A percentile compares a stretch with the other conserved stretches of the same genome.
Evolutionary conservation across 2,113 vertebrate genomes (phyloP).

Genomic region (Nothobranchius kuhntae): DNA sequence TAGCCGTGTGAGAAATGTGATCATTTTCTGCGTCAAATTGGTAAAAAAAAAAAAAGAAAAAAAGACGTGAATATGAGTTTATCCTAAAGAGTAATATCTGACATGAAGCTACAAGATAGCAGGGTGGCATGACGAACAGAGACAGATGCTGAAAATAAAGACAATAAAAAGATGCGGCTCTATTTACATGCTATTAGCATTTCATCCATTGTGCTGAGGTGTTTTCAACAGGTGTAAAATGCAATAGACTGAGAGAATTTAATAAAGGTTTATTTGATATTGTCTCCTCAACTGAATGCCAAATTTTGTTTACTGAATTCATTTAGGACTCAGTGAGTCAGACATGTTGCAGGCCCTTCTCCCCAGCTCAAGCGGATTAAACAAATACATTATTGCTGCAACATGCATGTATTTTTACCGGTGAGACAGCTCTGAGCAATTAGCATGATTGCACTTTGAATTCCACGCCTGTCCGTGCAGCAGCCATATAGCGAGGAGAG

Average conservation of each 20-base stretch:
- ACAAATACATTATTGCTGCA: slow-evolving; percentile 6
- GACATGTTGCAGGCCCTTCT: neutral
- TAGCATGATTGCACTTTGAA: slow-evolving; percentile 37
- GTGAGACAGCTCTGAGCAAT: slow-evolving; percentile 28
- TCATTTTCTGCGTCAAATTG: slow-evolving; percentile 6
- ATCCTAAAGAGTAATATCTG: neutral
- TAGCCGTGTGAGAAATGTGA: neutral
- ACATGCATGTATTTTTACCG: neutral
- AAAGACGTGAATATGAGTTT: neutral
- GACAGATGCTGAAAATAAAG: slow-evolving; percentile 6
- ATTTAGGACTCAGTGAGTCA: slow-evolving; percentile 5
- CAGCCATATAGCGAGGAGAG: slow-evolving; percentile 24
- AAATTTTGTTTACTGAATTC: slow-evolving; percentile 19
- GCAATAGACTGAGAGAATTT: slow-evolving; percentile 4
- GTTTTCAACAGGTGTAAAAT: slow-evolving; percentile 14
- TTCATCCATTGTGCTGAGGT: slow-evolving; percentile 17
- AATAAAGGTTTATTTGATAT: slow-evolving; percentile 13
- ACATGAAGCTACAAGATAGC: slow-evolving; percentile 1
- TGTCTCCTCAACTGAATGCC: slow-evolving; percentile 8
- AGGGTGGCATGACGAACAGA: slow-evolving; percentile 4
- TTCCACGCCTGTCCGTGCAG: slow-evolving; percentile 23
- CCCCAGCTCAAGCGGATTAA: neutral
- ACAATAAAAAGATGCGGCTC: slow-evolving; percentile 12
- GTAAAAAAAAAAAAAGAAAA: neutral
- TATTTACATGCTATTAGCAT: slow-evolving; percentile 28